phyloP scores from a whole-genome alignment of 2,797 vertebrate species.

The Oreochromis grahami region DNA sequence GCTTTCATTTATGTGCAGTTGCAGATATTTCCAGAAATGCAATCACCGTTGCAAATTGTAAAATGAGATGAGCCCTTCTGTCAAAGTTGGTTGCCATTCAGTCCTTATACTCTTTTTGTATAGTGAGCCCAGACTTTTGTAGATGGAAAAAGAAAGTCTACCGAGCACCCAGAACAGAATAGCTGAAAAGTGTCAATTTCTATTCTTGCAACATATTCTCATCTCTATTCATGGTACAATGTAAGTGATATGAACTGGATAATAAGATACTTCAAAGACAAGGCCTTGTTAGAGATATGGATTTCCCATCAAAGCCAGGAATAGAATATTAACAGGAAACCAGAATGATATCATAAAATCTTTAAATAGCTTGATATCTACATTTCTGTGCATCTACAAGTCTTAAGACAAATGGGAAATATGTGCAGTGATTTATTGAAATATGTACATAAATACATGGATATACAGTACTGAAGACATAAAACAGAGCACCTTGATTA shows the following conservation, averaged over 20 bases:
- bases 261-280: neutral
- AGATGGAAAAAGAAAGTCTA: neutral
- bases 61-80: neutral
- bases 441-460: neutral
- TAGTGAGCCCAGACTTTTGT: neutral
- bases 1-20: neutral
- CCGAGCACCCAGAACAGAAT: neutral
- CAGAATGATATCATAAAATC: neutral
- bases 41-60: neutral
- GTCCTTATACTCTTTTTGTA: neutral
- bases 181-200: neutral
- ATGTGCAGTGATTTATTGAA: neutral
- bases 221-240: slow-evolving; percentile 22
- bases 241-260: neutral
- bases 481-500: neutral
- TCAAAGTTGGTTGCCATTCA: neutral
- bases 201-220: neutral
- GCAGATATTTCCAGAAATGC: neutral
- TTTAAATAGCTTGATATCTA: neutral
- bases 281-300: neutral
- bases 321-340: neutral
- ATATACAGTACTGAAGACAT: neutral
- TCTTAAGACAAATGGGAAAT: neutral
- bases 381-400: neutral
- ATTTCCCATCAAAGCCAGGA: neutral